Conservation (phyloP, 2,888 invertebrate species). For the Diplolepis rosae region DNA sequence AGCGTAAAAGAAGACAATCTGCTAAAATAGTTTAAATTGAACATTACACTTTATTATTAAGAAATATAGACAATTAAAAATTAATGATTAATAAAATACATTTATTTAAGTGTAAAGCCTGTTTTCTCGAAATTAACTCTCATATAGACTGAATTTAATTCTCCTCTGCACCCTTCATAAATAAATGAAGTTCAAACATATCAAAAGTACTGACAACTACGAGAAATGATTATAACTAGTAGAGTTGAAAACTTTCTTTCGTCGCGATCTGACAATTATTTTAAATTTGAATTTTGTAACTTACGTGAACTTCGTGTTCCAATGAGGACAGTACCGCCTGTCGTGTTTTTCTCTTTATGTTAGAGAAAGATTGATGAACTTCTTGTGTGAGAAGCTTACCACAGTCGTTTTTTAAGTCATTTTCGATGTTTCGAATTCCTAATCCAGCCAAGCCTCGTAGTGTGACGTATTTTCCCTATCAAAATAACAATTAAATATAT, state of each 20-base stretch:
- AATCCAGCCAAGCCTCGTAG: slow-evolving; percentile 83
- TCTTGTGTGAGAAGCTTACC: slow-evolving; percentile 62
- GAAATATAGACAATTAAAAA: too few relatives aligned
- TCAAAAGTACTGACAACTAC: slow-evolving; percentile 37
- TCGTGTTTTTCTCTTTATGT: slow-evolving; percentile 71
- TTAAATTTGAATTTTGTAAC: slow-evolving; percentile 26
- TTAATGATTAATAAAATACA: too few relatives aligned
- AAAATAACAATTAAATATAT: slow-evolving; percentile 31
- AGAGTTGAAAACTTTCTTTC: background rate
- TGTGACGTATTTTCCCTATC: slow-evolving; percentile 81
- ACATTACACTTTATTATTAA: too few relatives aligned
- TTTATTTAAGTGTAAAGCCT: too few relatives aligned
- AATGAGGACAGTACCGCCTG: slow-evolving; percentile 72
- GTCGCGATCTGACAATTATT: background rate
- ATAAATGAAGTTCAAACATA: background rate
- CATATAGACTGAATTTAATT: too few relatives aligned
- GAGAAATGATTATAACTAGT: background rate
- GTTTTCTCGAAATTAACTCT: too few relatives aligned
- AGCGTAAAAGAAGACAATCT: too few relatives aligned
- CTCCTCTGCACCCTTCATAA: too few relatives aligned
- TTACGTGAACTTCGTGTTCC: slow-evolving; percentile 71
- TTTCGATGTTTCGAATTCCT: slow-evolving; percentile 78
- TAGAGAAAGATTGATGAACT: slow-evolving; percentile 63
- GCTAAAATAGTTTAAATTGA: too few relatives aligned
- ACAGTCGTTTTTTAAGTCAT: slow-evolving; percentile 73